Conservation (phyloP, 2,888 invertebrate species). For the Drosophila pseudotalamancana region DNA sequence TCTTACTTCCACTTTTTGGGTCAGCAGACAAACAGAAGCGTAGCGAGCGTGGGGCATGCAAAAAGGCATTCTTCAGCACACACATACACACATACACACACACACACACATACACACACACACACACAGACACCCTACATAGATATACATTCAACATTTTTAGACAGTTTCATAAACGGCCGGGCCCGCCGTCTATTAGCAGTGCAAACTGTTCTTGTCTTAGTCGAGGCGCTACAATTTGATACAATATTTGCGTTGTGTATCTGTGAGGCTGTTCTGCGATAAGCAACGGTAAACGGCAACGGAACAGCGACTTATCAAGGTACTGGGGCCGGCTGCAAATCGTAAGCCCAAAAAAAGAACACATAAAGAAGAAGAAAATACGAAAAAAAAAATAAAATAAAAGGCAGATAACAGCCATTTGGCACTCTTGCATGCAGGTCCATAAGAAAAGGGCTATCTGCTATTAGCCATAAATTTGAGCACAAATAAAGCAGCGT, state of each 20-base stretch:
- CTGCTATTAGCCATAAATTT: slow-evolving; percentile 27
- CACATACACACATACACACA: not conserved
- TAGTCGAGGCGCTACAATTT: slow-evolving; percentile 27
- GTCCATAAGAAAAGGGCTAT: slow-evolving; percentile 21
- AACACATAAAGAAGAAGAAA: not conserved
- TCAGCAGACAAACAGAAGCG: slow-evolving; percentile 58
- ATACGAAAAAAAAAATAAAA: not conserved
- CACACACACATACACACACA: not conserved
- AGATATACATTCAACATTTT: not conserved
- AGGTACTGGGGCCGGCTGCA: slow-evolving; percentile 14
- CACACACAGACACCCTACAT: not conserved
- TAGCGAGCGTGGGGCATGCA: slow-evolving; percentile 31
- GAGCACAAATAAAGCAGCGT: not conserved
- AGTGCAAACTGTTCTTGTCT: not conserved
- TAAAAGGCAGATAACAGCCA: slow-evolving; percentile 28
- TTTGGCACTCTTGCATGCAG: slow-evolving; percentile 15
- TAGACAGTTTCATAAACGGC: slow-evolving; percentile 15
- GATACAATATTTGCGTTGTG: slow-evolving; percentile 37
- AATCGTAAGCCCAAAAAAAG: slow-evolving; percentile 7
- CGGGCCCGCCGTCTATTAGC: not conserved
- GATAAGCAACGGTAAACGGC: slow-evolving; percentile 16
- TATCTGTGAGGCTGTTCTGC: slow-evolving; percentile 25
- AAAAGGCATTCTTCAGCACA: slow-evolving; percentile 26
- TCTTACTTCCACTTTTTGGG: too few relatives aligned
- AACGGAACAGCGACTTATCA: slow-evolving; percentile 31